phyloP scores from a whole-genome alignment of 2,797 vertebrate genomes.

The Monodelphis domestica region DNA sequence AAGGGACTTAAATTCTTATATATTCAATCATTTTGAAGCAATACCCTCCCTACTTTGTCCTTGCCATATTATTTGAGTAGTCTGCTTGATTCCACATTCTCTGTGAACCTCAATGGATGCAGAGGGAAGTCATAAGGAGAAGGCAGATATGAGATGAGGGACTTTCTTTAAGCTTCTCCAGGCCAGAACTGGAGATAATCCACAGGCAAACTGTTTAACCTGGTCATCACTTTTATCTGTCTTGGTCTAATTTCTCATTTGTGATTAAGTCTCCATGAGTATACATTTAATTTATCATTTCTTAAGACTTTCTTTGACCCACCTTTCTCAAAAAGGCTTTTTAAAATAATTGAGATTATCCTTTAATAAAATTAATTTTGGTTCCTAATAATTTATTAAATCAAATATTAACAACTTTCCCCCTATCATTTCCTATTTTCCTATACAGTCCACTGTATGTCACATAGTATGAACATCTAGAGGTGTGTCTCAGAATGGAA shows the following conservation, averaged over 20 bases:
- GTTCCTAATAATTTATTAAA: slow-evolving; percentile 2
- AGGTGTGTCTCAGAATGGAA: not conserved
- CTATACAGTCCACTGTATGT: not conserved
- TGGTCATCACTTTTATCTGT: not conserved
- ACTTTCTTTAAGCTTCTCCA: not conserved
- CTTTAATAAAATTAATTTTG: slow-evolving; percentile 5
- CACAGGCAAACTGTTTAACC: not conserved
- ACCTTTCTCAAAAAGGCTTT: not conserved
- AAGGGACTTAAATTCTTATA: not conserved
- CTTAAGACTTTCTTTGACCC: not conserved
- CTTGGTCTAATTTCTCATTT: slow-evolving; percentile 16
- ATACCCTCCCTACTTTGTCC: not conserved
- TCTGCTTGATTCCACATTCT: not conserved
- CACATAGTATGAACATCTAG: not conserved
- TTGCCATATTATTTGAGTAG: not conserved
- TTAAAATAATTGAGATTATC: slow-evolving; percentile 24
- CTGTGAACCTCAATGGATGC: not conserved
- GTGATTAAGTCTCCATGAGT: slow-evolving; percentile 12
- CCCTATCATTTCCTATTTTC: not conserved
- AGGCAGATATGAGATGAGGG: not conserved
- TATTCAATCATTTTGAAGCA: not conserved
- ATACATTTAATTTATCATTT: slow-evolving; percentile 14
- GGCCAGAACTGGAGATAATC: not conserved
- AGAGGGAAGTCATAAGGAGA: not conserved
- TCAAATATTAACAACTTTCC: slow-evolving; percentile 12